Conservation (phyloP, 1,140 invertebrate genomes). For the Micrasema longulum region DNA sequence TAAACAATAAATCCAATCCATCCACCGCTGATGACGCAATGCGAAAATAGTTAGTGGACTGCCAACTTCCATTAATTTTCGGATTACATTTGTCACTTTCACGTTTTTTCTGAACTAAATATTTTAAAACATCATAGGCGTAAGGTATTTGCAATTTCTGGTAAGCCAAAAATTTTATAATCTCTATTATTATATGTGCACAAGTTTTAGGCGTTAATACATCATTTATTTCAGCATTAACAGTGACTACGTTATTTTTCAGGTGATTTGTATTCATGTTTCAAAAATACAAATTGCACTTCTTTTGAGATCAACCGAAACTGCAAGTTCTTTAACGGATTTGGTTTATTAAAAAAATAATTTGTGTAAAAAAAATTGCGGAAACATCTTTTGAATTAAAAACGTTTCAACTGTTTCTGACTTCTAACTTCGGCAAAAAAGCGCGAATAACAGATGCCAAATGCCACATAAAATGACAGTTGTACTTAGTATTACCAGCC, state of each 20-base stretch:
- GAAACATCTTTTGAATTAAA: too few relatives aligned
- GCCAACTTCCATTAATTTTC: conserved; percentile 58
- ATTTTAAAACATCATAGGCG: conserved; percentile 64
- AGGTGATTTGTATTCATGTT: conserved; percentile 15
- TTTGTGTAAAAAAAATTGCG: too few relatives aligned
- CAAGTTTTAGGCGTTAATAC: conserved; percentile 55
- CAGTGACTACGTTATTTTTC: conserved; percentile 5
- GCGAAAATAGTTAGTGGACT: conserved; percentile 63
- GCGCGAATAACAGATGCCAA: too few relatives aligned
- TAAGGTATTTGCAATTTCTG: conserved; percentile 67
- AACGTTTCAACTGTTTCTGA: too few relatives aligned
- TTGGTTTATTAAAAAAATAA: too few relatives aligned
- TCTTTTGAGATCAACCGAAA: too few relatives aligned
- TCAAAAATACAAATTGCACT: too few relatives aligned
- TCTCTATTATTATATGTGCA: conserved; percentile 63
- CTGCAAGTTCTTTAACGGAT: too few relatives aligned
- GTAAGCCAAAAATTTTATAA: conserved; percentile 65
- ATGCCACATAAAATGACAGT: too few relatives aligned
- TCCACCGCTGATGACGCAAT: conserved; percentile 61
- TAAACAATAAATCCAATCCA: conserved; percentile 63
- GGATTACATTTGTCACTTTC: conserved; percentile 56
- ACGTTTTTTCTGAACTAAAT: conserved; percentile 60
- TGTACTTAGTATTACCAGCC: too few relatives aligned
- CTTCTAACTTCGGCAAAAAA: too few relatives aligned
- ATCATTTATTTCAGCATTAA: conserved; percentile 29